Conservation (phyloP, 2,888 invertebrate species). For the Sesia apiformis region DNA sequence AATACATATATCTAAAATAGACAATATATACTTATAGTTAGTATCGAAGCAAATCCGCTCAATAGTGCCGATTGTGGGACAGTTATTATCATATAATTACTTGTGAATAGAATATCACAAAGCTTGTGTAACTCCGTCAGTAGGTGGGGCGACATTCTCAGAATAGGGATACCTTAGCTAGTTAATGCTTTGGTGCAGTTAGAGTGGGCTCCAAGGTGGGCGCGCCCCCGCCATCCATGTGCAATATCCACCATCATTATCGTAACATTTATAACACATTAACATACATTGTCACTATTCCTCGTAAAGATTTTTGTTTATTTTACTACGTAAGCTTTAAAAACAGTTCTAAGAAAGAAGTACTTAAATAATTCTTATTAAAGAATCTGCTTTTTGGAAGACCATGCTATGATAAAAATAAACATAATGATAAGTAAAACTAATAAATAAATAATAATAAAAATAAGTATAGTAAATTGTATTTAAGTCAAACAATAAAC, state of each 20-base stretch:
- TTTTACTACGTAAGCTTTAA: no score
- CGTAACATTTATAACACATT: constrained; percentile 24
- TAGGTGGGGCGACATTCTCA: constrained; percentile 50
- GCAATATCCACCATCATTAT: constrained; percentile 13
- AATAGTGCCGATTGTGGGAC: constrained; percentile 13
- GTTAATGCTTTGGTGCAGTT: constrained; percentile 8
- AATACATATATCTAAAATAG: no score
- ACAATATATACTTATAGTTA: no score
- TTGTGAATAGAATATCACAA: constrained; percentile 30
- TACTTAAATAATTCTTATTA: no score
- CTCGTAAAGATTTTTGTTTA: background rate
- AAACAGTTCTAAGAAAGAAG: no score
- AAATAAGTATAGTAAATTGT: no score
- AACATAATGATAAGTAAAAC: no score
- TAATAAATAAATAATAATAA: no score
- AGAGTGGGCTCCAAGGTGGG: constrained; percentile 25
- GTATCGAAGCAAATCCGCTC: background rate
- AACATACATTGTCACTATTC: constrained; percentile 16
- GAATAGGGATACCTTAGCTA: constrained; percentile 23
- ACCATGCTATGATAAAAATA: no score
- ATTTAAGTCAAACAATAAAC: no score
- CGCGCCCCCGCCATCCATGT: constrained; percentile 25
- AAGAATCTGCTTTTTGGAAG: no score
- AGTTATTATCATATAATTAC: constrained; percentile 19
- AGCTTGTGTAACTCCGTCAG: constrained; percentile 35